These are phyloP conservation scores for Oreochromis mossambicus DNA, from an alignment of 2,797 vertebrate species.

Conservation along the genomic window DNA sequence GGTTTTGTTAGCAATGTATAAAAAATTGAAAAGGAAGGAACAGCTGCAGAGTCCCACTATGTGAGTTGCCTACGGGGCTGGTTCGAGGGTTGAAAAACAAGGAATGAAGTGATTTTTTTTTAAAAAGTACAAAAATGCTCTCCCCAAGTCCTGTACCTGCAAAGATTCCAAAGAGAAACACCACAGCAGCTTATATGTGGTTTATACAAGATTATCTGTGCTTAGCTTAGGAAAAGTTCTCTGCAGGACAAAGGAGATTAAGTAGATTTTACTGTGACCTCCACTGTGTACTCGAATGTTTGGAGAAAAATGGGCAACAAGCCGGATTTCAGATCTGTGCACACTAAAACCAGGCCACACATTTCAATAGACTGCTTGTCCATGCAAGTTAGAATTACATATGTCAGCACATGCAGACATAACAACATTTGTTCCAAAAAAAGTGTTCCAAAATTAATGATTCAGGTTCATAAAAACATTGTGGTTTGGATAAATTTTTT, in stretches of 20 bases:
- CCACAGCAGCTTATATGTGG: neutral
- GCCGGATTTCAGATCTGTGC: neutral
- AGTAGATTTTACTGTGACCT: neutral
- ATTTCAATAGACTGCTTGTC: neutral
- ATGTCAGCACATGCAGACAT: neutral
- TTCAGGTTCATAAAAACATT: neutral
- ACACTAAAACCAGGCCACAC: neutral
- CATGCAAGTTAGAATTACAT: neutral
- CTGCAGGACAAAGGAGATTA: neutral
- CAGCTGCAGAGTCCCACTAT: constrained; percentile 11
- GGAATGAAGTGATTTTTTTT: neutral
- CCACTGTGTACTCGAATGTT: neutral
- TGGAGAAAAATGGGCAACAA: neutral
- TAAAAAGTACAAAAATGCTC: neutral
- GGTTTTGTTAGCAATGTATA: constrained; percentile 13
- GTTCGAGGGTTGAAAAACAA: constrained; percentile 1
- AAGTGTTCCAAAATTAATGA: neutral
- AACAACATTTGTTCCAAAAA: neutral
- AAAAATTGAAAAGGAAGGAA: constrained; percentile 8
- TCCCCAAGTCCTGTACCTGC: neutral
- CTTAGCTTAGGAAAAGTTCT: neutral
- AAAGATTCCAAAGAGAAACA: neutral
- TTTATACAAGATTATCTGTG: neutral
- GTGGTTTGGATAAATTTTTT: neutral
- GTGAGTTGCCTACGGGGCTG: neutral